Evolutionary conservation across 2,113 vertebrate genomes (phyloP), one percentile per base, ranked within the genome.

Genomic region (Tautogolabrus adspersus): DNA sequence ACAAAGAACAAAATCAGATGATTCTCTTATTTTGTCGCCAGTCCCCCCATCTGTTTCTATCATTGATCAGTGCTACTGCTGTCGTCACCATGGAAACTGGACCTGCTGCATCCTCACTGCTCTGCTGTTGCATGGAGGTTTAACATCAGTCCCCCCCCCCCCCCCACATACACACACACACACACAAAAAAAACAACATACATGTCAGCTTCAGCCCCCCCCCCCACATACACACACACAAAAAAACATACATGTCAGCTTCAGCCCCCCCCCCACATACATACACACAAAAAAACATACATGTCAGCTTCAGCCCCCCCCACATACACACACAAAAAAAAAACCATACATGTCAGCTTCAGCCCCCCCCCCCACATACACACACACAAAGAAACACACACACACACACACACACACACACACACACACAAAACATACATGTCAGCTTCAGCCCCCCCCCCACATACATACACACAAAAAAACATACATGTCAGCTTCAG

Each of bases 1-100:
- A 34, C 12, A 30, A 30, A 30, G 3, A 59, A 30, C 15, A 79
- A 37, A 44, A 72, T 10, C 61, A 26, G 21, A 58, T 23, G 18
- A 37, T 40, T 63, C 54, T 56, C 49, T 34, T 23, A 55, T 38
- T 59, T n/a, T 44, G 55, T 74, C 62, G 62, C 73, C 59, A 60
- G 57, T 72, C 18, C 19, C 49, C 19, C 19, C 8, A 68, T 38
- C 82, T 88, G 78, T 87, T 85, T 87, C 83, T 88, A 68, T 89
- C 89, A 90, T 89, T 93, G 87, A 92, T 93, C 91, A 87, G 76
- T 81, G 87, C 89, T 92, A 84, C 89, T 88, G 90, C 93, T 88
- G 91, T 89, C 87, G 94, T 95, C 91, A 86, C 94, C 94, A 95
- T 95, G 94, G 94, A 92, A 95, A 95, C 94, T 93, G 89, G 87